A percentile compares a stretch with the other conserved stretches of the same genome.
phyloP scores from a whole-genome alignment of 2,888 invertebrate genomes.

The Drosophila infuscata region DNA sequence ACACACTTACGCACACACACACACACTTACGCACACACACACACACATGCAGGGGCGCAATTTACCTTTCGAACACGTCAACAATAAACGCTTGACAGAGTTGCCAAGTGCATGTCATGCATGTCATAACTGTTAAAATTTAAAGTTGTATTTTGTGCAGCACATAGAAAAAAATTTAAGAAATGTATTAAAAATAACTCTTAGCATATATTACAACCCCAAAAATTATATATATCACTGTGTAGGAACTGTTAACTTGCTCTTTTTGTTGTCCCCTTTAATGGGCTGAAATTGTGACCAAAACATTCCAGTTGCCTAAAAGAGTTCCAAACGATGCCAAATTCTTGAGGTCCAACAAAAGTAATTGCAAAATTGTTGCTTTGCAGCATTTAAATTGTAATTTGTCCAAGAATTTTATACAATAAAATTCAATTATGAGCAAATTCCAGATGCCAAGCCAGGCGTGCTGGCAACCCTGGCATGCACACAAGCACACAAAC shows the following conservation, averaged over 20 bases:
- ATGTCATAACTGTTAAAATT: not conserved
- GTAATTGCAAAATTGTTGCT: conserved; percentile 64
- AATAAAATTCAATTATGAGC: conserved; percentile 67
- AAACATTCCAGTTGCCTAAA: conserved; percentile 29
- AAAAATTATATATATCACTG: not conserved
- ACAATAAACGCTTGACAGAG: conserved; percentile 34
- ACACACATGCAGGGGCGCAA: conserved; percentile 1
- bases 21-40: conserved; percentile 8
- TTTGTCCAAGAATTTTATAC: conserved; percentile 64
- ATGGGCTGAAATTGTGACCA: conserved; percentile 16
- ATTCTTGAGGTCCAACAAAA: conserved; percentile 42
- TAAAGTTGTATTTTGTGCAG: not conserved
- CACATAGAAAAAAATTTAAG: not conserved
- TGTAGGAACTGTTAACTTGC: not conserved
- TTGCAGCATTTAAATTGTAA: conserved; percentile 50
- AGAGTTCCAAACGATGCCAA: conserved; percentile 7
- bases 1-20: conserved; percentile 5
- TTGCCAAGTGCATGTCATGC: conserved; percentile 50
- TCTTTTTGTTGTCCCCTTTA: conserved; percentile 4
- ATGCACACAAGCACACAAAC: not conserved
- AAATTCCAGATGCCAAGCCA: conserved; percentile 16
- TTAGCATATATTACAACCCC: not conserved
- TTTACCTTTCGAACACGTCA: conserved; percentile 35
- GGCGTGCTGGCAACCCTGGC: conserved; percentile 21
- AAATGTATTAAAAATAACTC: not conserved